phyloP scores from a whole-genome alignment of 2,888 invertebrate genomes.

The Dromius quadrimaculatus region DNA sequence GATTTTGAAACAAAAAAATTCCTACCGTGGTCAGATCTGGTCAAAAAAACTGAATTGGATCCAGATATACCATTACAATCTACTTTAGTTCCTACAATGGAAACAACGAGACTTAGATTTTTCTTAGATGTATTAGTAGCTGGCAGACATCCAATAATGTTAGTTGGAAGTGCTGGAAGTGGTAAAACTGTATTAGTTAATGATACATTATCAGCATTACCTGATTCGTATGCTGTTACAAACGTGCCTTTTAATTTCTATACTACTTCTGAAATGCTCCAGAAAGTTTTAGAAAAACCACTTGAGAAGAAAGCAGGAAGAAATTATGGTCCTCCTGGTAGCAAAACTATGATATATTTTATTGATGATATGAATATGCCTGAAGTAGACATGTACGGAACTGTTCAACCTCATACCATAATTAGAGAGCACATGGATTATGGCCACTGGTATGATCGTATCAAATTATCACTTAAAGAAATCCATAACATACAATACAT shows the following conservation, averaged over 20 bases:
- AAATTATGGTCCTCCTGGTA: constrained; percentile 94
- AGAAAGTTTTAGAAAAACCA: constrained; percentile 88
- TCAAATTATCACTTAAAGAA: constrained; percentile 87
- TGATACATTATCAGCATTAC: constrained; percentile 80
- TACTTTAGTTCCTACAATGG: constrained; percentile 85
- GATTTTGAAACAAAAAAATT: constrained; percentile 89
- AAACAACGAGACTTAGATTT: constrained; percentile 84
- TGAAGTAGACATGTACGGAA: constrained; percentile 93
- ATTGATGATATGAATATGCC: constrained; percentile 98
- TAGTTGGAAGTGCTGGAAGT: constrained; percentile 89
- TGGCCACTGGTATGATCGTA: constrained; percentile 94
- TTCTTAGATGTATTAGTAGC: constrained; percentile 88
- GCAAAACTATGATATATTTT: constrained; percentile 91
- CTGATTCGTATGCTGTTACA: constrained; percentile 83
- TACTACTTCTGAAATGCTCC: constrained; percentile 93
- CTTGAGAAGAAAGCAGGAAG: constrained; percentile 95
- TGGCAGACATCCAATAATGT: constrained; percentile 86
- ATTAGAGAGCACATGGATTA: constrained; percentile 95
- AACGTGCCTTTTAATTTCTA: constrained; percentile 97
- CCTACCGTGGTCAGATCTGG: constrained; percentile 87
- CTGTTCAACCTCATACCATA: constrained; percentile 94
- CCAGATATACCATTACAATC: constrained; percentile 86
- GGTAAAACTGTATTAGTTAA: constrained; percentile 94
- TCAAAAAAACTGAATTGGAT: constrained; percentile 84
- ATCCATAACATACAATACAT: constrained; percentile 95